These are phyloP conservation scores for Mycalesis mineus DNA, from an alignment of 2,888 invertebrate species.

Conservation along the genomic window DNA sequence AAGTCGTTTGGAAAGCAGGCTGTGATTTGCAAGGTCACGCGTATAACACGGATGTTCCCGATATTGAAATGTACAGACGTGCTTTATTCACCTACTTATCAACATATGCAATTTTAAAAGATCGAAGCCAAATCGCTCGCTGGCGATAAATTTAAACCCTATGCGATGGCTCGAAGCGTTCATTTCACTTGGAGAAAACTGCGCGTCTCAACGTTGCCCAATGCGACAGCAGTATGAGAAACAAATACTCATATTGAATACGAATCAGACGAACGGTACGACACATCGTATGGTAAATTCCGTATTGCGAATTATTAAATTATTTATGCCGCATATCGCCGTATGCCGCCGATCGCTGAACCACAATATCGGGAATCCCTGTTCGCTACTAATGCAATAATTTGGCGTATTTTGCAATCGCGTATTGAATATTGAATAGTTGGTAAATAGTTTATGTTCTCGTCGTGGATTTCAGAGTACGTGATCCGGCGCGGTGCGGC, in stretches of 20 bases:
- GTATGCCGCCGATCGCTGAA: slow-evolving; percentile 70
- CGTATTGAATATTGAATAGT: slow-evolving; percentile 77
- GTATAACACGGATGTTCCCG: slow-evolving; percentile 79
- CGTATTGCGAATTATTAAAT: slow-evolving; percentile 79
- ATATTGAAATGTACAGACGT: slow-evolving; percentile 78
- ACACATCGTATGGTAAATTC: slow-evolving; percentile 75
- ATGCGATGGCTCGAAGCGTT: slow-evolving; percentile 46
- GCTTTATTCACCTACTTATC: slow-evolving; percentile 78
- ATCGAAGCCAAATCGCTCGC: slow-evolving; percentile 50
- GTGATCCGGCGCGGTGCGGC: slow-evolving; percentile 59
- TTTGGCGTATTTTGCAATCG: slow-evolving; percentile 79
- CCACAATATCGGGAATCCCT: slow-evolving; percentile 78
- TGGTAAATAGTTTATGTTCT: slow-evolving; percentile 76
- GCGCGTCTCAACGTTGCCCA: slow-evolving; percentile 61
- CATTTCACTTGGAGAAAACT: slow-evolving; percentile 54
- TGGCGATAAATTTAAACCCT: slow-evolving; percentile 54
- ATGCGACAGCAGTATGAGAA: slow-evolving; percentile 76
- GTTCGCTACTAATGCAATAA: slow-evolving; percentile 77
- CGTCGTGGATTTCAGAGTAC: slow-evolving; percentile 72
- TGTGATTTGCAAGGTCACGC: slow-evolving; percentile 79
- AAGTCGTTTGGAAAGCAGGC: slow-evolving; percentile 78
- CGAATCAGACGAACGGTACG: slow-evolving; percentile 75
- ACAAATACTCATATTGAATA: slow-evolving; percentile 78
- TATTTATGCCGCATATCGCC: slow-evolving; percentile 77
- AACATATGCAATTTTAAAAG: slow-evolving; percentile 71